phyloP scores from a whole-genome alignment of 2,888 invertebrate species.

The Pterostichus madidus region DNA sequence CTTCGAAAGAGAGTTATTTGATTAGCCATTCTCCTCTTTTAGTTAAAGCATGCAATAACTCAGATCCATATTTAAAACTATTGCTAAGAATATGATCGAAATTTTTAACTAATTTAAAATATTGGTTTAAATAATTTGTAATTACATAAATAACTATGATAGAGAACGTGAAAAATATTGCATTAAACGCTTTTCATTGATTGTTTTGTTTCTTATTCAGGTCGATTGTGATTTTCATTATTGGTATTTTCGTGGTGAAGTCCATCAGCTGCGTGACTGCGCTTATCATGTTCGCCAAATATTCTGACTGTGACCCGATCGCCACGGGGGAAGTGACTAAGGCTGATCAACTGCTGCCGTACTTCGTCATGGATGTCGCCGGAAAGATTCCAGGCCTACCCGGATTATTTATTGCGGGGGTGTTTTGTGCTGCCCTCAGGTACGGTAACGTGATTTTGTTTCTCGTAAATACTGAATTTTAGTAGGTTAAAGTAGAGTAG shows the following conservation, averaged over 20 bases:
- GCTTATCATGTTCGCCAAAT: slow-evolving; percentile 81
- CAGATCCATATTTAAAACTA: too few species aligned
- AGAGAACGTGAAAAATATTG: too few species aligned
- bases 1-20: too few species aligned
- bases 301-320: slow-evolving; percentile 83
- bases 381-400: slow-evolving; percentile 84
- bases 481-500: too few species aligned
- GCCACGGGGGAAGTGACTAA: slow-evolving; percentile 79
- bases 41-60: too few species aligned
- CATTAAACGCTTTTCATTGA: background rate
- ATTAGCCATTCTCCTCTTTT: too few species aligned
- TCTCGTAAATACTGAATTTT: too few species aligned
- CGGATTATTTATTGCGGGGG: slow-evolving; percentile 86
- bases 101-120: too few species aligned
- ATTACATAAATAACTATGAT: too few species aligned
- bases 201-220: slow-evolving; percentile 45
- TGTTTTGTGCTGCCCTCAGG: slow-evolving; percentile 85
- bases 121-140: too few species aligned
- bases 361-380: slow-evolving; percentile 84
- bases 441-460: slow-evolving; percentile 68
- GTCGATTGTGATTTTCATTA: slow-evolving; percentile 68
- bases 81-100: too few species aligned
- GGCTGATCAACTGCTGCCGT: slow-evolving; percentile 81
- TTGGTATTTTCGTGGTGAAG: slow-evolving; percentile 80
- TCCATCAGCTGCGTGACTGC: slow-evolving; percentile 81